Evolutionary conservation across 2,113 vertebrate genomes (phyloP).

Genomic region (Corythaeola cristata): DNA sequence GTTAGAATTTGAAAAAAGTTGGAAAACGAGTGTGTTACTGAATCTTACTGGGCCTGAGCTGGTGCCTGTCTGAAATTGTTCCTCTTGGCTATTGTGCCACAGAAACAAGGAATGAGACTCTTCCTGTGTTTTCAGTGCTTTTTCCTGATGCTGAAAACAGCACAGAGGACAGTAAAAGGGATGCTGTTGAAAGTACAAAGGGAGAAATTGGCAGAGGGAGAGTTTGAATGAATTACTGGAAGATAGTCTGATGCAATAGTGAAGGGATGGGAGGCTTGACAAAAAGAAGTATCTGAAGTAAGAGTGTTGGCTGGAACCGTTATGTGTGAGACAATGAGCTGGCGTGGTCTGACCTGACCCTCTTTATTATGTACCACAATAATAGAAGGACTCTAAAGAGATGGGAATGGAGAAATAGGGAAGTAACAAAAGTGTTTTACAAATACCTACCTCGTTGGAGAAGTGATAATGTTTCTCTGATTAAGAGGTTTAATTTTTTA

Average conservation of each 20-base stretch:
- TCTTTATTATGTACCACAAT: neutral
- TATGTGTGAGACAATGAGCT: conserved; percentile 24
- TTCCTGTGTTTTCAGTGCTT: neutral
- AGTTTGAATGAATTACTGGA: conserved; percentile 23
- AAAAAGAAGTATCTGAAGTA: neutral
- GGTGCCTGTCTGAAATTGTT: neutral
- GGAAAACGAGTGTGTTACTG: neutral
- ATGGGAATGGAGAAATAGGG: neutral
- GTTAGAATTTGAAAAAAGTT: neutral
- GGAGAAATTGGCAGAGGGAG: neutral
- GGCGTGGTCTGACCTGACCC: neutral
- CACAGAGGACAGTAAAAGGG: neutral
- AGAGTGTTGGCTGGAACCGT: neutral
- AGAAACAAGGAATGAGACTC: neutral
- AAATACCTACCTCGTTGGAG: neutral
- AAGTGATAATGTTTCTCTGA: neutral
- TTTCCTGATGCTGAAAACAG: neutral
- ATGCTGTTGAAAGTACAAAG: neutral
- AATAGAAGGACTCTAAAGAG: neutral
- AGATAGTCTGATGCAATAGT: conserved; percentile 4
- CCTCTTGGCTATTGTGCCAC: neutral
- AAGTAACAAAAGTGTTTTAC: neutral
- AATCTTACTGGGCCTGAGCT: neutral
- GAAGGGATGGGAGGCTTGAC: neutral
- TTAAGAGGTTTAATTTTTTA: neutral